Conservation (phyloP, 2,797 vertebrate genomes). For the Pseudochromis fuscus region DNA sequence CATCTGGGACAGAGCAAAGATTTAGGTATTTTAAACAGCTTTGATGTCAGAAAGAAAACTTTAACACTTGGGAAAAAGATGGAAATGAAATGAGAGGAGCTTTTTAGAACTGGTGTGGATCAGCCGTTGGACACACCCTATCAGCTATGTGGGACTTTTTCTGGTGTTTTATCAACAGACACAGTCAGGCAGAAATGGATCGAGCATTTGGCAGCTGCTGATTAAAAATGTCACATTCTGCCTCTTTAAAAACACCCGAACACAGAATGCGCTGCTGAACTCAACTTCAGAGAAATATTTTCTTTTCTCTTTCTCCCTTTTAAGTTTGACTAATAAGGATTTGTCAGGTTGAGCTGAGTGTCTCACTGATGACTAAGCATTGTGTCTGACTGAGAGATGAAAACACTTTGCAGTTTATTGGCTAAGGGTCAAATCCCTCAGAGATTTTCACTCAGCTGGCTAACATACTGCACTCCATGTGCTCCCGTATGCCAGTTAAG, state of each 20-base stretch:
- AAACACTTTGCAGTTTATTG: conserved; percentile 62
- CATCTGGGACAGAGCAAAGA: conserved; percentile 26
- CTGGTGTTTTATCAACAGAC: conserved; percentile 10
- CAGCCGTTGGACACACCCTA: conserved; percentile 17
- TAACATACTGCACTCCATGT: conserved; percentile 70
- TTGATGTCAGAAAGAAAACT: conserved; percentile 54
- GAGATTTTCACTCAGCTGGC: conserved; percentile 69
- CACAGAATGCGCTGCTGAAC: conserved; percentile 35
- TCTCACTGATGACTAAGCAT: conserved; percentile 70
- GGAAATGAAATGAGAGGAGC: conserved; percentile 45
- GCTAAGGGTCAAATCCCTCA: conserved; percentile 72
- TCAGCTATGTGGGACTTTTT: conserved; percentile 16
- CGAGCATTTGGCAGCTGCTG: conserved; percentile 28
- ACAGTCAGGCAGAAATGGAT: conserved; percentile 12
- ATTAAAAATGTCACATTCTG: conserved; percentile 40
- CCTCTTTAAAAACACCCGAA: conserved; percentile 19
- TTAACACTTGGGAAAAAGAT: conserved; percentile 49
- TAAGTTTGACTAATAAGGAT: conserved; percentile 65
- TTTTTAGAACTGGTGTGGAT: conserved; percentile 46
- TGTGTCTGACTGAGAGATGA: conserved; percentile 58
- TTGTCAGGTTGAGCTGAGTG: conserved; percentile 57
- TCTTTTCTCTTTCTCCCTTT: conserved; percentile 58
- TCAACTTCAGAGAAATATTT: conserved; percentile 52
- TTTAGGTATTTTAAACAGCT: conserved; percentile 60
- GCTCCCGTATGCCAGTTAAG: conserved; percentile 39